These are phyloP conservation scores for Micromesistius poutassou DNA, from an alignment of 2,797 vertebrate species.

Conservation along the genomic window DNA sequence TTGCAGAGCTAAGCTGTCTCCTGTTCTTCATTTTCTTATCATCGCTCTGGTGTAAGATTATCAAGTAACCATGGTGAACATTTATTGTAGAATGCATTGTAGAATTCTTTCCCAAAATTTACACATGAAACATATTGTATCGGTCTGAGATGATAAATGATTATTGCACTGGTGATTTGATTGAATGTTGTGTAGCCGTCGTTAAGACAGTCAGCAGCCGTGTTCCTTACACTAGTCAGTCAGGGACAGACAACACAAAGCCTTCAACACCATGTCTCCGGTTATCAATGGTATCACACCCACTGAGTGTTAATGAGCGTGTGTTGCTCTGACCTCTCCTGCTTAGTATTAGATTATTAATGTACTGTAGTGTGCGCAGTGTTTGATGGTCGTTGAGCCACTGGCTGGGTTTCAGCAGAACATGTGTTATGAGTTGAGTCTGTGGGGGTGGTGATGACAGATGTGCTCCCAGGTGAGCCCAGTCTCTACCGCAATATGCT, in stretches of 20 bases:
- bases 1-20: background rate
- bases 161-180: background rate
- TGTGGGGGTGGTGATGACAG: conserved; percentile 10
- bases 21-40: background rate
- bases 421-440: background rate
- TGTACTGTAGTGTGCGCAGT: background rate
- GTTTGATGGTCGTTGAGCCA: background rate
- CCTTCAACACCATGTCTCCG: background rate
- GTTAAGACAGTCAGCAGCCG: background rate
- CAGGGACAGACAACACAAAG: background rate
- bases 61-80: background rate
- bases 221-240: background rate
- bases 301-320: background rate
- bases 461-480: background rate
- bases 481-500: background rate
- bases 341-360: too few species aligned
- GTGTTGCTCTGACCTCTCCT: conserved; percentile 3
- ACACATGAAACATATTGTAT: background rate
- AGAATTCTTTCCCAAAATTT: background rate
- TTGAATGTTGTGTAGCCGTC: background rate
- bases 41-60: background rate
- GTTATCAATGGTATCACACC: background rate
- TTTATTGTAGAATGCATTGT: background rate
- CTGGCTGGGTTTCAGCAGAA: background rate
- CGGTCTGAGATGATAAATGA: background rate